Percentiles rank a stretch among this genome's conserved stretches.
Conservation (phyloP, 2,797 vertebrate species). For the Crocidura indochinensis region DNA sequence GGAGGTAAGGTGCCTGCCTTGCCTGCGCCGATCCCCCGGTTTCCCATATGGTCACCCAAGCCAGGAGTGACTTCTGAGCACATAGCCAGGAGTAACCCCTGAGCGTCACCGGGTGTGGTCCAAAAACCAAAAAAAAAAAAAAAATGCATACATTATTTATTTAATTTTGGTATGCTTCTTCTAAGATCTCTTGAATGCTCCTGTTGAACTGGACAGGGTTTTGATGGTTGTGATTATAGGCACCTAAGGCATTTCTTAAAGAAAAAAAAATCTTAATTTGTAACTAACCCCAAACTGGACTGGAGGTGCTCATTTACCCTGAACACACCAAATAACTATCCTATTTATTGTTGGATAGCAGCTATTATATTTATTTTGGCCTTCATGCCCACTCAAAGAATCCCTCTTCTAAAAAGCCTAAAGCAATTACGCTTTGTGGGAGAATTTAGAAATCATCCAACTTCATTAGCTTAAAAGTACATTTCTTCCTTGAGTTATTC, state of each 20-base stretch:
- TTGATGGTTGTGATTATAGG: neutral
- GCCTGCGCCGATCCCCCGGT: no score
- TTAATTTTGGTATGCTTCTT: neutral
- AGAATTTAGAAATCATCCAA: neutral
- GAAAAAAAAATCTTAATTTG: neutral
- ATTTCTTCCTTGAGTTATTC: neutral
- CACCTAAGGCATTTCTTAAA: neutral
- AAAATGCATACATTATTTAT: neutral
- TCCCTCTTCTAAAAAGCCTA: neutral
- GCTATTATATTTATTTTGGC: neutral
- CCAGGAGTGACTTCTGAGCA: no score
- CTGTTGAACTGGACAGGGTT: neutral
- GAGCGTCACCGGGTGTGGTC: no score
- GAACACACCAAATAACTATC: neutral
- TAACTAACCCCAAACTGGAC: neutral
- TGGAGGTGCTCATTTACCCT: neutral
- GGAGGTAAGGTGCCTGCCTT: no score
- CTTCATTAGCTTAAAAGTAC: neutral
- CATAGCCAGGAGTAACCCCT: no score
- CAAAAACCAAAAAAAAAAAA: no score
- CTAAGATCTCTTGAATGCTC: neutral
- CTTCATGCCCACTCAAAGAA: neutral
- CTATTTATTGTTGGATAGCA: neutral
- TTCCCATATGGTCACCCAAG: no score
- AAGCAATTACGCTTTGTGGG: neutral